Evolutionary conservation across 2,888 invertebrate species (phyloP), one percentile per base, ranked within the genome.

Genomic region (Catocala fraxini): DNA sequence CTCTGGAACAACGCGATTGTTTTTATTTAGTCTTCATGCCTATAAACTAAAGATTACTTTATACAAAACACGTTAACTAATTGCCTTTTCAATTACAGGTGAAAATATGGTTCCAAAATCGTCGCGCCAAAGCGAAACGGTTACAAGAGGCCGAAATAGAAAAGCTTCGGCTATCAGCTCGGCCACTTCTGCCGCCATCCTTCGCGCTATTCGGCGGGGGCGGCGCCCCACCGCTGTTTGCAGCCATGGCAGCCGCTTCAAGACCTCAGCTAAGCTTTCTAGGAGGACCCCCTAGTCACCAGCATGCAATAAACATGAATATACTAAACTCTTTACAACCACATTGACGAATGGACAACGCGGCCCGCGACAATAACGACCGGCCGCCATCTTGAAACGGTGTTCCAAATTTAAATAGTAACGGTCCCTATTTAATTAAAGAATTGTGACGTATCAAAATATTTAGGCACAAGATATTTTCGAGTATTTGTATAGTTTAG

Each of bases 91-190:
- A 45, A 41, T 90, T 91, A 79, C 95, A 97, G 87, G 98, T 98
- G 83, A 98, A 98, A 95, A 98, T 98, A 84, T 98, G 98, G 98
- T 98, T 98, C 88, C 98, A 98, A 95, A 98, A 98, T 89, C 95
- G 98, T 1, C 95, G 98, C 53, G 99, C 99, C 73, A 99, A 99
- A 93, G 98, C 98, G 83, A 99, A 99, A 95, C 95, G 99, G 25
- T 95, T 99, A 5, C 99, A 99, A 93, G 99, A 99, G 86, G 99
- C 98, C 0, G 98, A 98, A 90, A 96, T 98, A 77, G 98, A 99
- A 90, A 98, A 98, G 87, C 93, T 98, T 57, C 95, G 98, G 79
- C 95, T 98, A 34, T 97, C 98, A n/a, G 97, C 97, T 5, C 94
- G 97, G 70, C 97, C 97, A 0, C 91, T 97, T 63, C 89, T 97